These are phyloP conservation scores for Sphaeridia pumilis DNA, from an alignment of 2,888 invertebrate genomes.

Conservation along the genomic window DNA sequence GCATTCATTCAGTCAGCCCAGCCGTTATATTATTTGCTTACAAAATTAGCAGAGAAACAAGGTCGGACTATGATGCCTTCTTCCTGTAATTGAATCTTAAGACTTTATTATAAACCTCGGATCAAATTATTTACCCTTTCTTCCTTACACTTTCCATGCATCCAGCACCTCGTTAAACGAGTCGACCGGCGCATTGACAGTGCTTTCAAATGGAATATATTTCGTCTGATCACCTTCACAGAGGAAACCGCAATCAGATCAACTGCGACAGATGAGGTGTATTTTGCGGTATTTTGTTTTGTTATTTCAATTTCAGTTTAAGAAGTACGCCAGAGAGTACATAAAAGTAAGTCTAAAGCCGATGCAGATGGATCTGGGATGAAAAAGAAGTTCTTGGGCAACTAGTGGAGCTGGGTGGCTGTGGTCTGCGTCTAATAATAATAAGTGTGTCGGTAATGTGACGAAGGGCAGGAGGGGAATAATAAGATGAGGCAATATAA, in stretches of 20 bases:
- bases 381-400: too few relatives aligned
- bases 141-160: not conserved
- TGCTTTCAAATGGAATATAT: too few relatives aligned
- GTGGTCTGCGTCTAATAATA: too few relatives aligned
- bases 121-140: not conserved
- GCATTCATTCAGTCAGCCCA: not conserved
- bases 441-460: too few relatives aligned
- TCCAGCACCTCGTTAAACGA: not conserved
- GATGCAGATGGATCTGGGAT: too few relatives aligned
- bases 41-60: not conserved
- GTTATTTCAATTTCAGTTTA: not conserved
- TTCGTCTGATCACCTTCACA: not conserved
- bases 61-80: not conserved
- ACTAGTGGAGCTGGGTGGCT: too few relatives aligned
- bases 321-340: not conserved
- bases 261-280: not conserved
- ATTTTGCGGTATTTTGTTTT: not conserved
- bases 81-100: not conserved
- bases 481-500: slow-evolving; percentile 5
- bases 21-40: not conserved
- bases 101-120: not conserved
- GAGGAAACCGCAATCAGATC: not conserved
- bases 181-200: too few relatives aligned
- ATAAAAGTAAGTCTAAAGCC: not conserved
- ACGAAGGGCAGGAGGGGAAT: slow-evolving; percentile 1